phyloP scores from a whole-genome alignment of 2,113 vertebrate species.

The Bubo scandiacus region DNA sequence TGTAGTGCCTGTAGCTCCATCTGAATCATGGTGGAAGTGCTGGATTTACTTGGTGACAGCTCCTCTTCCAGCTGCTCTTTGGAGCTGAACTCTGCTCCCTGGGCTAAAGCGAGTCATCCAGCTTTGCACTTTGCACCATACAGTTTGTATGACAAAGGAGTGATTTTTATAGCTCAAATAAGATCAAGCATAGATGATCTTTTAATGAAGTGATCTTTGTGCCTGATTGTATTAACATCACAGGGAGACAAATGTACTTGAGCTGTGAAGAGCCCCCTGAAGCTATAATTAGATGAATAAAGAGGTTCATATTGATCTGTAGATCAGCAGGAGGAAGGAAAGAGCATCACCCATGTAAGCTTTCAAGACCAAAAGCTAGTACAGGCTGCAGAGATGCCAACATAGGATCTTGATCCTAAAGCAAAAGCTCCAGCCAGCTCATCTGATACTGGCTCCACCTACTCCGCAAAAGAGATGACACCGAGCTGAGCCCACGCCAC shows the following conservation, averaged over 20 bases:
- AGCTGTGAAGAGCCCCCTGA: not conserved
- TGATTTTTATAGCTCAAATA: not conserved
- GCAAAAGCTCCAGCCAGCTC: not conserved
- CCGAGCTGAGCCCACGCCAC: not conserved
- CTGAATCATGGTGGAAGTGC: not conserved
- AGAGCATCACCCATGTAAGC: not conserved
- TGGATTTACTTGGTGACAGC: not conserved
- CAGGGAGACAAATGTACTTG: constrained; percentile 28
- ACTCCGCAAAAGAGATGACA: not conserved
- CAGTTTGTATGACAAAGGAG: not conserved
- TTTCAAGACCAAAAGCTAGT: not conserved
- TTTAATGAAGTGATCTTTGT: constrained; percentile 60
- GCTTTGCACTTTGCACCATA: not conserved
- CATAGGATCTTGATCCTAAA: not conserved
- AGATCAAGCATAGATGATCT: constrained; percentile 21
- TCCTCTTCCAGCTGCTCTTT: not conserved
- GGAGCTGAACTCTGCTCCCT: not conserved
- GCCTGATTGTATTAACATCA: constrained; percentile 47
- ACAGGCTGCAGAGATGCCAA: not conserved
- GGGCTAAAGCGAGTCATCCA: not conserved
- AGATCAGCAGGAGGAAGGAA: not conserved
- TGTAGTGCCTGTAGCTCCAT: not conserved
- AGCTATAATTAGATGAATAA: constrained; percentile 50
- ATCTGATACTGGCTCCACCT: not conserved
- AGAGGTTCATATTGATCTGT: constrained; percentile 50